Conservation (phyloP, 2,113 vertebrate species). For the Hypocryptadius cinnamomeus region DNA sequence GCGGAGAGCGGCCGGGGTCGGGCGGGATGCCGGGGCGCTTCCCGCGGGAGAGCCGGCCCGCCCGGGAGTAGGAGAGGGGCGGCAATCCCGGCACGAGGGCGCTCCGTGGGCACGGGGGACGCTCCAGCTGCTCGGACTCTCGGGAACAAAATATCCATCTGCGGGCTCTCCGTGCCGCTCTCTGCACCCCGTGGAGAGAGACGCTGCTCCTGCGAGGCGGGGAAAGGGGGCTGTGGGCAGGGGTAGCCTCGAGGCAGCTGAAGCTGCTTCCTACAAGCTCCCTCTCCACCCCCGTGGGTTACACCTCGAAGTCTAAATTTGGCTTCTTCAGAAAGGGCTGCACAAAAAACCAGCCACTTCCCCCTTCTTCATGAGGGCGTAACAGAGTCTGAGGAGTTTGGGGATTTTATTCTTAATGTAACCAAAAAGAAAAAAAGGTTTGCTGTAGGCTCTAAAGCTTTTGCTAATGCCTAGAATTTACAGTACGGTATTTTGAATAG, state of each 20-base stretch:
- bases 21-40: rapidly evolving
- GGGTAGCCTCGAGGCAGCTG: neutral
- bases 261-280: neutral
- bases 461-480: neutral
- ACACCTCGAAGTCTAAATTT: too few relatives aligned
- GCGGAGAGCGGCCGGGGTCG: neutral
- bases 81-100: too few relatives aligned
- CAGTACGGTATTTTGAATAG: neutral
- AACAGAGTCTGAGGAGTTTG: neutral
- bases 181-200: rapidly evolving
- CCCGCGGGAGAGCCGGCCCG: neutral
- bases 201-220: too few relatives aligned
- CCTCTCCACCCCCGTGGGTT: rapidly evolving
- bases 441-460: neutral
- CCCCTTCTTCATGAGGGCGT: neutral
- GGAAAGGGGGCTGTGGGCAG: neutral
- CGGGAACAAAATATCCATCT: rapidly evolving
- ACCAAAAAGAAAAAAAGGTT: neutral
- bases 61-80: too few relatives aligned
- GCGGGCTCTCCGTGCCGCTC: rapidly evolving
- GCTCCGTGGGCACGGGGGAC: too few relatives aligned
- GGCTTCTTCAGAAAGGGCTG: neutral
- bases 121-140: neutral
- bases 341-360: neutral
- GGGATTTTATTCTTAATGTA: neutral